These are phyloP conservation scores for Platycheirus albimanus DNA, from an alignment of 2,888 invertebrate species.

Conservation along the genomic window DNA sequence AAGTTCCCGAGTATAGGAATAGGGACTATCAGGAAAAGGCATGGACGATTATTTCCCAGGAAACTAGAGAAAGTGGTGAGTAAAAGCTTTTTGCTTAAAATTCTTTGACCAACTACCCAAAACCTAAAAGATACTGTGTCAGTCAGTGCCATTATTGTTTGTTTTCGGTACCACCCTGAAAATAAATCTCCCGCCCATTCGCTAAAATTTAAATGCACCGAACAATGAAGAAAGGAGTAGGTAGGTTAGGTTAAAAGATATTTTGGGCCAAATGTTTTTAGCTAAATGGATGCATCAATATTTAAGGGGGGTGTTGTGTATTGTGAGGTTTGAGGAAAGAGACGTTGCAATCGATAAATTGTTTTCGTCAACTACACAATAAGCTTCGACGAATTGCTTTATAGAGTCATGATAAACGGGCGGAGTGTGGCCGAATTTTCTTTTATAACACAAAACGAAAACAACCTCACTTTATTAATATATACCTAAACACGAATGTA, in stretches of 20 bases:
- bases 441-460: too few species aligned
- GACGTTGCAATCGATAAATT: slow-evolving; percentile 62
- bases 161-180: slow-evolving; percentile 33
- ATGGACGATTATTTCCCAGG: slow-evolving; percentile 81
- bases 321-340: slow-evolving; percentile 8
- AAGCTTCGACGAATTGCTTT: slow-evolving; percentile 55
- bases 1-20: slow-evolving; percentile 83
- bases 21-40: slow-evolving; percentile 83
- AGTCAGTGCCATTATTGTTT: slow-evolving; percentile 35
- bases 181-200: slow-evolving; percentile 60
- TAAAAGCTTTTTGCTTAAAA: slow-evolving; percentile 43
- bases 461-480: slow-evolving; percentile 17
- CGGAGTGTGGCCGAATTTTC: background rate
- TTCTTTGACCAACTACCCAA: slow-evolving; percentile 25
- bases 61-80: slow-evolving; percentile 82
- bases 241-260: slow-evolving; percentile 23
- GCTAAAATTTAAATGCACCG: slow-evolving; percentile 16
- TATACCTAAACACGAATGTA: slow-evolving; percentile 24
- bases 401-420: slow-evolving; percentile 26
- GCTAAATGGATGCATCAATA: too few species aligned
- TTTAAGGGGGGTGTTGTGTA: too few species aligned
- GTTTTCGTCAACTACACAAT: slow-evolving; percentile 61
- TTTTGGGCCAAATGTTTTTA: slow-evolving; percentile 20
- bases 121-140: slow-evolving; percentile 5
- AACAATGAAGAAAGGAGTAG: background rate